A percentile compares a stretch with the other conserved stretches of the same genome.
These are phyloP conservation scores for Alouatta palliata DNA, from an alignment of 2,113 vertebrate species.

Conservation along the genomic window DNA sequence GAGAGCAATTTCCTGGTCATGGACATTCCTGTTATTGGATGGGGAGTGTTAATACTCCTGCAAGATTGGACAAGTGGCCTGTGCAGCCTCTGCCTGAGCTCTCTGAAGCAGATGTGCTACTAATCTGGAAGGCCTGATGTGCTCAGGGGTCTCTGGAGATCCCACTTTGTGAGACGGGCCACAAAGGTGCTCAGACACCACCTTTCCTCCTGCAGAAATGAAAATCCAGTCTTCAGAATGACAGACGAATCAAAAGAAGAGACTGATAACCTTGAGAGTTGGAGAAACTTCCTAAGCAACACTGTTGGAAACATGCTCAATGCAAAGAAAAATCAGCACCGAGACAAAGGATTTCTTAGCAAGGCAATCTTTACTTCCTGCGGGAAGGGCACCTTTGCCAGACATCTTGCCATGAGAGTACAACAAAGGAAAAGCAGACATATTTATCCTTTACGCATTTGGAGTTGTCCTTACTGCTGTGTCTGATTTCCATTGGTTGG, in stretches of 20 bases:
- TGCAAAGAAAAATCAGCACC: no score
- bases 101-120: slow-evolving; percentile 86
- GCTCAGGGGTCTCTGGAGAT: slow-evolving; percentile 83
- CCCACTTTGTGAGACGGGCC: slow-evolving; percentile 73
- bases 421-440: no score
- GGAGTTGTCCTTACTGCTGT: no score
- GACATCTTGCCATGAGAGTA: no score
- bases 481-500: no score
- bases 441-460: no score
- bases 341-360: no score
- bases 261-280: slow-evolving; percentile 79
- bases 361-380: no score
- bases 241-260: slow-evolving; percentile 80
- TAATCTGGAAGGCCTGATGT: slow-evolving; percentile 77
- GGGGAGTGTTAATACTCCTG: slow-evolving; percentile 83
- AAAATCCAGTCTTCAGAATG: slow-evolving; percentile 82
- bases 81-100: slow-evolving; percentile 75
- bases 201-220: slow-evolving; percentile 79
- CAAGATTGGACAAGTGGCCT: slow-evolving; percentile 84
- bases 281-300: slow-evolving; percentile 80
- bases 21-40: slow-evolving; percentile 79
- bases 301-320: slow-evolving; percentile 61
- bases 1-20: slow-evolving; percentile 85
- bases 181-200: slow-evolving; percentile 81
- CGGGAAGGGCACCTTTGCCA: no score